These are phyloP conservation scores for Charadrius vociferus DNA, from an alignment of 2,113 vertebrate species.

Conservation along the genomic window DNA sequence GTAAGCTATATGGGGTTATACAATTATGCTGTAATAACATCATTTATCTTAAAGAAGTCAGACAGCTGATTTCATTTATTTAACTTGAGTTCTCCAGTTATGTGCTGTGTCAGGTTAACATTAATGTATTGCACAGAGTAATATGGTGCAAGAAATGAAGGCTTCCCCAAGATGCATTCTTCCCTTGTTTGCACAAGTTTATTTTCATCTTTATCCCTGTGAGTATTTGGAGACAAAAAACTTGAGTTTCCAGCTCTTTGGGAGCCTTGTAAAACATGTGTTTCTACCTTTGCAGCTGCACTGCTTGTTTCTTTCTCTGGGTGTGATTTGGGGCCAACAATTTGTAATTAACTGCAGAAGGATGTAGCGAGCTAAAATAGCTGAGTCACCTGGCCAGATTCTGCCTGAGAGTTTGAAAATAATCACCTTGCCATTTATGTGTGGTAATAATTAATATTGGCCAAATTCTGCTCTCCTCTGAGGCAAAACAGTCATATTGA, in stretches of 20 bases:
- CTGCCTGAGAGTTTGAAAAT: not conserved
- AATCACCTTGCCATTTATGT: not conserved
- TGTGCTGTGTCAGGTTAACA: conserved; percentile 65
- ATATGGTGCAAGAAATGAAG: not conserved
- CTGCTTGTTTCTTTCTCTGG: not conserved
- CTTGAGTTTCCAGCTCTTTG: not conserved
- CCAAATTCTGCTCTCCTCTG: not conserved
- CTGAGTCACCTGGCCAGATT: not conserved
- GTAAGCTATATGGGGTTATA: conserved; percentile 78
- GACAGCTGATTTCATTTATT: conserved; percentile 79
- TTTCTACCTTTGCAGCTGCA: not conserved
- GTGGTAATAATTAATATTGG: not conserved
- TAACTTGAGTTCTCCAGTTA: conserved; percentile 70
- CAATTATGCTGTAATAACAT: conserved; percentile 81
- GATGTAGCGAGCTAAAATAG: not conserved
- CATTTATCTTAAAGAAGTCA: conserved; percentile 78
- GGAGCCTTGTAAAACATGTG: not conserved
- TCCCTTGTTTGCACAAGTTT: not conserved
- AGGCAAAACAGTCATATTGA: not conserved
- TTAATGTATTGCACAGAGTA: conserved; percentile 51
- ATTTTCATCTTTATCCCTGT: not conserved
- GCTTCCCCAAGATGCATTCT: not conserved
- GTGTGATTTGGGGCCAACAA: not conserved
- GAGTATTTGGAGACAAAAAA: not conserved
- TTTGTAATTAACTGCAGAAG: not conserved